Evolutionary conservation across 2,888 invertebrate species (phyloP).

Genomic region (Stegophylla sp.): DNA sequence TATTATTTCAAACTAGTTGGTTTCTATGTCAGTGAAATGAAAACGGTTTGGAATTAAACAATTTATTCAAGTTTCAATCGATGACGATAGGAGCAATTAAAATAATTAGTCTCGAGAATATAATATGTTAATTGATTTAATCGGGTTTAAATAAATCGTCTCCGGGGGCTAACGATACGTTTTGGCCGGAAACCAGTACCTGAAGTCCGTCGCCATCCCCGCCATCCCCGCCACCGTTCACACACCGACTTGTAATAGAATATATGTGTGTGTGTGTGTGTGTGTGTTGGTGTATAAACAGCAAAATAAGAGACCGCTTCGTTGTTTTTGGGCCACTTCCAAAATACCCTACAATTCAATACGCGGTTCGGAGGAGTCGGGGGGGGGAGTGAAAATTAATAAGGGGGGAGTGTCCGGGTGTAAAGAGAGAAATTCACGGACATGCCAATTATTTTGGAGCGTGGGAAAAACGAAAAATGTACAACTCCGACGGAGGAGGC

Average conservation of each 20-base stretch:
- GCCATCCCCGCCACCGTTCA: neutral
- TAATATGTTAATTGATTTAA: slow-evolving; percentile 37
- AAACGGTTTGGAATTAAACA: no score
- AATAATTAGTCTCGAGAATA: slow-evolving; percentile 5
- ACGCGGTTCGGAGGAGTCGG: slow-evolving; percentile 4
- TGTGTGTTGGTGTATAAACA: neutral
- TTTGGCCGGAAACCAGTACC: slow-evolving; percentile 46
- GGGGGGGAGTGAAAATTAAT: slow-evolving; percentile 26
- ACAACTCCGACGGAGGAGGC: neutral
- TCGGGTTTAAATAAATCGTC: slow-evolving; percentile 34
- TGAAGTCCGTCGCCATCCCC: neutral
- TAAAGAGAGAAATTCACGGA: slow-evolving; percentile 45
- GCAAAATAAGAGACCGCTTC: slow-evolving; percentile 5
- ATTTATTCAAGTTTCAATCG: no score
- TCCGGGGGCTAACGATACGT: neutral
- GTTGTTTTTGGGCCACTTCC: slow-evolving; percentile 31
- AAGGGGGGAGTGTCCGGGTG: slow-evolving; percentile 19
- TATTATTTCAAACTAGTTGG: no score
- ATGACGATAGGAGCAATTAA: neutral
- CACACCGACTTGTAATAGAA: slow-evolving; percentile 20
- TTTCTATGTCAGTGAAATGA: no score
- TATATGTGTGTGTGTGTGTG: neutral
- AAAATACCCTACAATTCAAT: slow-evolving; percentile 24
- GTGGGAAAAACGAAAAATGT: neutral
- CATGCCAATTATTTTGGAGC: slow-evolving; percentile 40